Evolutionary conservation across 2,888 invertebrate species (phyloP).

Genomic region (Hypena proboscidalis): DNA sequence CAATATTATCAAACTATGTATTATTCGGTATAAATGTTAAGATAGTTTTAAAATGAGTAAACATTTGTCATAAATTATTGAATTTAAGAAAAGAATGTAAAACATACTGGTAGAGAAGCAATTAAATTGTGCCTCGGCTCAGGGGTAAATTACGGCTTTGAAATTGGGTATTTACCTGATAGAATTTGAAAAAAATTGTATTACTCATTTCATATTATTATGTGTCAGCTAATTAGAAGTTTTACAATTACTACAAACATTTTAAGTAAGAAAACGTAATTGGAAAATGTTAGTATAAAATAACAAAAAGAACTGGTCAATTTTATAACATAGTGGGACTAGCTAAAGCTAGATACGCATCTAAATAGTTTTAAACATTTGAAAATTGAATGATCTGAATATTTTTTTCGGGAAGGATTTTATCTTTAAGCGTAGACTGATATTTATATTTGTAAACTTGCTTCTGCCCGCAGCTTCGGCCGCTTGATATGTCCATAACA

Average conservation of each 20-base stretch:
- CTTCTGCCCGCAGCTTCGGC: too few relatives aligned
- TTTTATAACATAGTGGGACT: constrained; percentile 13
- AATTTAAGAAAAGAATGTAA: constrained; percentile 10
- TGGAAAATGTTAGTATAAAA: not conserved
- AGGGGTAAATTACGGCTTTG: constrained; percentile 1
- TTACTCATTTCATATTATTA: too few relatives aligned
- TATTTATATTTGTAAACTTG: not conserved
- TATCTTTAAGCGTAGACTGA: not conserved
- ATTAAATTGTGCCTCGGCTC: constrained; percentile 25
- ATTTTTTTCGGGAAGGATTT: not conserved
- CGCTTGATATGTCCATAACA: too few relatives aligned
- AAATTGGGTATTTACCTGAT: too few relatives aligned
- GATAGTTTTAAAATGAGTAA: not conserved
- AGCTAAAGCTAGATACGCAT: constrained; percentile 7
- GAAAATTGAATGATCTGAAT: constrained; percentile 10
- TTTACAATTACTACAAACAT: too few relatives aligned
- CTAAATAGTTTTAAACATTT: constrained; percentile 5
- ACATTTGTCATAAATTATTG: constrained; percentile 1
- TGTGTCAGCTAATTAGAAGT: too few relatives aligned
- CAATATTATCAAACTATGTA: not conserved
- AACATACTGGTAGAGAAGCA: constrained; percentile 17
- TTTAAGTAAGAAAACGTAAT: too few relatives aligned
- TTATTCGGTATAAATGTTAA: not conserved
- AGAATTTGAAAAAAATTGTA: too few relatives aligned
- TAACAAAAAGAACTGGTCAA: too few relatives aligned